Percentiles rank a stretch among this genome's conserved stretches.
Evolutionary conservation across 2,888 invertebrate genomes (phyloP).

Genomic region (Cordilura impudica): DNA sequence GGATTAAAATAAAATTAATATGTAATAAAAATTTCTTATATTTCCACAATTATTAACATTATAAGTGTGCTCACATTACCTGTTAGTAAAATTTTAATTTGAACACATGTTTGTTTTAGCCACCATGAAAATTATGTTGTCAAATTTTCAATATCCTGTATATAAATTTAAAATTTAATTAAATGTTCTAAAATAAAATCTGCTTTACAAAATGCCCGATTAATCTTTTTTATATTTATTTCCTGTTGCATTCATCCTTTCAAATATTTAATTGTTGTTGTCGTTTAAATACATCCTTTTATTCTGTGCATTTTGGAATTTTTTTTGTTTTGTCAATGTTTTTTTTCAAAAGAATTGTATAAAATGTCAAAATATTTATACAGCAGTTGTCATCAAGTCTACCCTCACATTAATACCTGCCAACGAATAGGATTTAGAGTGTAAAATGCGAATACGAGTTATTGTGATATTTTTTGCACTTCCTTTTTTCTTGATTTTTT

Average conservation of each 20-base stretch:
- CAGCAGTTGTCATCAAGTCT: slow-evolving; percentile 63
- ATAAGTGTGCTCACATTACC: too few relatives aligned
- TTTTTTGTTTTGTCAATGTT: slow-evolving; percentile 1
- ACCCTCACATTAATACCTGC: slow-evolving; percentile 33
- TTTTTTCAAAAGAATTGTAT: slow-evolving; percentile 41
- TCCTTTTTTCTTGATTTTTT: not conserved
- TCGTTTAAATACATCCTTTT: not conserved
- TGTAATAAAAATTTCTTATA: too few relatives aligned
- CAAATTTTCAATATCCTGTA: slow-evolving; percentile 70
- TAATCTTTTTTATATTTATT: not conserved
- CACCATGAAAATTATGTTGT: slow-evolving; percentile 44
- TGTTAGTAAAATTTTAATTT: too few relatives aligned
- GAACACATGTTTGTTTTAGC: not conserved
- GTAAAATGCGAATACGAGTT: slow-evolving; percentile 3
- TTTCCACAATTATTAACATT: too few relatives aligned
- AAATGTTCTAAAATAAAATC: not conserved
- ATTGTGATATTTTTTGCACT: not conserved
- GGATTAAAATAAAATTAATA: too few relatives aligned
- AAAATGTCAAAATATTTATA: slow-evolving; percentile 66
- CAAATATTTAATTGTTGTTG: not conserved
- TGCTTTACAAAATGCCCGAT: not conserved
- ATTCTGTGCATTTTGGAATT: not conserved
- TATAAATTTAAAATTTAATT: not conserved
- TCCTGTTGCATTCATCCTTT: not conserved
- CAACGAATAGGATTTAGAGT: not conserved